Evolutionary conservation across 2,888 invertebrate species (phyloP).

Genomic region (Rhamphomyia laevipes): DNA sequence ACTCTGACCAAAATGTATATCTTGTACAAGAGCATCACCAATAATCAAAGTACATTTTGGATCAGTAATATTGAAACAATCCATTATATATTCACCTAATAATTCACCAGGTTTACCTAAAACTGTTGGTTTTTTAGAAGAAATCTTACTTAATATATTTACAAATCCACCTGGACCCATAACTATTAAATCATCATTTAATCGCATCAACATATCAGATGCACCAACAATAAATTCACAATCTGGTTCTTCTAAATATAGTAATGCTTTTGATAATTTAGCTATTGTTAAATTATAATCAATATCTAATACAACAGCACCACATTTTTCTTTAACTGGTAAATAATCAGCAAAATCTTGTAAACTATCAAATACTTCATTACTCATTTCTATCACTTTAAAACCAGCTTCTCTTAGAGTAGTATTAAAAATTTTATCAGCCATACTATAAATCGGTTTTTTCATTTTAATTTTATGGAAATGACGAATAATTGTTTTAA

Average conservation of each 20-base stretch:
- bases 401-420: conserved; percentile 35
- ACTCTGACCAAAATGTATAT: conserved; percentile 58
- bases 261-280: conserved; percentile 35
- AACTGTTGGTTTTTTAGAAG: conserved; percentile 28
- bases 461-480: conserved; percentile 37
- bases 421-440: conserved; percentile 27
- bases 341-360: conserved; percentile 8
- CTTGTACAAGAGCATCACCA: conserved; percentile 73
- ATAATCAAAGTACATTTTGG: conserved; percentile 64
- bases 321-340: conserved; percentile 25
- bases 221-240: conserved; percentile 36
- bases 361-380: conserved; percentile 7
- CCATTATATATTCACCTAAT: conserved; percentile 29
- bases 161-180: conserved; percentile 23
- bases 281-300: conserved; percentile 35
- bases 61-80: conserved; percentile 39
- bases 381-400: conserved; percentile 34
- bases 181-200: conserved; percentile 9
- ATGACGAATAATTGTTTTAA: conserved; percentile 36
- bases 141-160: conserved; percentile 23
- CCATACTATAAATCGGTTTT: conserved; percentile 36
- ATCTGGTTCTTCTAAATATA: conserved; percentile 35
- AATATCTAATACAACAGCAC: conserved; percentile 40
- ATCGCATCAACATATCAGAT: conserved; percentile 27
- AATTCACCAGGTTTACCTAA: conserved; percentile 39